Evolutionary conservation across 1,140 invertebrate species (phyloP).

Genomic region (Drosophila carrolli): DNA sequence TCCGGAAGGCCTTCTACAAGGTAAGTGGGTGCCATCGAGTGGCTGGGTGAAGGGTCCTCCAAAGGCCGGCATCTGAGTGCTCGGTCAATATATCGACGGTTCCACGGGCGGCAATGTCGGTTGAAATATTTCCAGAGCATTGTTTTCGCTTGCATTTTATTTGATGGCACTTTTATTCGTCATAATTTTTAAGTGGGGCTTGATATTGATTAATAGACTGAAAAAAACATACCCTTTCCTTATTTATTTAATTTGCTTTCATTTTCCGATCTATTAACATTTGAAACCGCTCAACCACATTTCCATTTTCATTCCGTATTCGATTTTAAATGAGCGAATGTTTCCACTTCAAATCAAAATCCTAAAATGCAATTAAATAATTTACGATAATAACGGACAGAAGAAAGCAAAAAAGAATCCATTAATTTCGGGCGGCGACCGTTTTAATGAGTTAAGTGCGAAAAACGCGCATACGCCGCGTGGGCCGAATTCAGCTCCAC

Average conservation of each 20-base stretch:
- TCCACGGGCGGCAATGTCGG: slow-evolving; percentile 23
- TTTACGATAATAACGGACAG: slow-evolving; percentile 38
- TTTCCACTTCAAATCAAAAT: slow-evolving; percentile 54
- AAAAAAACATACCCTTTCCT: slow-evolving; percentile 5
- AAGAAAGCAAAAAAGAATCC: slow-evolving; percentile 25
- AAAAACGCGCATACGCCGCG: slow-evolving; percentile 76
- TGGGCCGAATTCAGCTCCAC: slow-evolving; percentile 37
- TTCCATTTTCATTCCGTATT: slow-evolving; percentile 49
- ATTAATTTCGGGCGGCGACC: slow-evolving; percentile 36
- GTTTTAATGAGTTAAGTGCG: slow-evolving; percentile 76
- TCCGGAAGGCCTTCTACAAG: slow-evolving; percentile 84
- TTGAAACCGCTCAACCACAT: slow-evolving; percentile 33
- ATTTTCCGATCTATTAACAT: neutral
- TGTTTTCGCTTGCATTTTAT: slow-evolving; percentile 46
- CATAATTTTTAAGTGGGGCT: slow-evolving; percentile 42
- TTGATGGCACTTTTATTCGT: slow-evolving; percentile 25
- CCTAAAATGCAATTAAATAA: slow-evolving; percentile 71
- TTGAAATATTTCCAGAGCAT: slow-evolving; percentile 40
- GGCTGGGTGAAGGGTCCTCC: slow-evolving; percentile 25
- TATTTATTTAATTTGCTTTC: neutral
- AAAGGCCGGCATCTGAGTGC: slow-evolving; percentile 45
- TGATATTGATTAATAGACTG: slow-evolving; percentile 47
- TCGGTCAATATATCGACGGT: slow-evolving; percentile 56
- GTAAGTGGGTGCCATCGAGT: slow-evolving; percentile 48
- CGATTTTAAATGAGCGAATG: slow-evolving; percentile 58